A percentile compares a stretch with the other conserved stretches of the same genome.
These are phyloP conservation scores for Thinocorus orbignyianus DNA, from an alignment of 2,113 vertebrate genomes.

Conservation along the genomic window DNA sequence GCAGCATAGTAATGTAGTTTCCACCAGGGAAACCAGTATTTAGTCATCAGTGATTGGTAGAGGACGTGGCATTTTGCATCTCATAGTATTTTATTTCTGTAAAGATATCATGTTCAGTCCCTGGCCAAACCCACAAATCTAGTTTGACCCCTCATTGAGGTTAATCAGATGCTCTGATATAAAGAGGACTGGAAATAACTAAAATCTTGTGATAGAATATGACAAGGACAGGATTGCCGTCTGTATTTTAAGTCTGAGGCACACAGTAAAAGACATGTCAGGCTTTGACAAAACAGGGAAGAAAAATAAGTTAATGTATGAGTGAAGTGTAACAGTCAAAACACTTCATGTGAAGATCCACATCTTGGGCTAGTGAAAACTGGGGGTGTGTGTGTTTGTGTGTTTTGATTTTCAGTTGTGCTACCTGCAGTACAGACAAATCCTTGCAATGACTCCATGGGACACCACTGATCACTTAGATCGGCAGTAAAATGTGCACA, in stretches of 20 bases:
- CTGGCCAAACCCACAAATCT: not conserved
- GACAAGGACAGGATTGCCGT: not conserved
- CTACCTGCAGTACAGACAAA: not conserved
- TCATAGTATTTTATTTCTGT: not conserved
- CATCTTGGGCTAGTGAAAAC: not conserved
- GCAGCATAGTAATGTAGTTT: not conserved
- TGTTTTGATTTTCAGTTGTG: not conserved
- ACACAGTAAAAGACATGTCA: not conserved
- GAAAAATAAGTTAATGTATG: not conserved
- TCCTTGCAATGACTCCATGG: not conserved
- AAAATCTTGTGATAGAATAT: not conserved
- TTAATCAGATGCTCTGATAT: not conserved
- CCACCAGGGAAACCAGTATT: not conserved
- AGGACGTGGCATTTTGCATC: not conserved
- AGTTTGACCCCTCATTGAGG: not conserved
- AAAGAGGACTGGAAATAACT: not conserved
- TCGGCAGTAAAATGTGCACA: not conserved
- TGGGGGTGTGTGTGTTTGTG: not conserved
- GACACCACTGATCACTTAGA: not conserved
- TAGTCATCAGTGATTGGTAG: not conserved
- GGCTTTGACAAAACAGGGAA: not conserved
- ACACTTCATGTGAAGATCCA: not conserved
- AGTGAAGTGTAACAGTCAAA: not conserved
- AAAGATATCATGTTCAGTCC: not conserved
- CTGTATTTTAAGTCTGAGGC: not conserved